A percentile compares a stretch with the other conserved stretches of the same genome.
These are phyloP conservation scores for Leptobrachium ailaonicum DNA, from an alignment of 2,113 vertebrate genomes.

Conservation along the genomic window DNA sequence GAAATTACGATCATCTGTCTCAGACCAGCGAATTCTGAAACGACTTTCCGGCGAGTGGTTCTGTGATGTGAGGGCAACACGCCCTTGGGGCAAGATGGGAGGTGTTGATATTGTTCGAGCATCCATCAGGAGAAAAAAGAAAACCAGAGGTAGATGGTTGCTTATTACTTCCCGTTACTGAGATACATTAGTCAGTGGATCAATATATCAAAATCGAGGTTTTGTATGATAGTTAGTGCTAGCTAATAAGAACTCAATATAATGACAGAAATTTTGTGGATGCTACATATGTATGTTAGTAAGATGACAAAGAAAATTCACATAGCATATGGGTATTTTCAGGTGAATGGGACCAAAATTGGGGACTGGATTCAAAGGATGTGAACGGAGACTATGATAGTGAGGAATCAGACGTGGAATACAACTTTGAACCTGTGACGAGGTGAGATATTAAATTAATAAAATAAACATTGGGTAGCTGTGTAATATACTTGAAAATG, in stretches of 20 bases:
- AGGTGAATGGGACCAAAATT: conserved; percentile 31
- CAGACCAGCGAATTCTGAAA: conserved; percentile 72
- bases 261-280: no score
- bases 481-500: no score
- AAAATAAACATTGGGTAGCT: not conserved
- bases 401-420: conserved; percentile 10
- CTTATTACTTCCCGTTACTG: not conserved
- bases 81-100: conserved; percentile 67
- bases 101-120: conserved; percentile 82
- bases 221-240: no score
- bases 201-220: not conserved
- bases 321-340: not conserved
- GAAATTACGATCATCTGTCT: conserved; percentile 72
- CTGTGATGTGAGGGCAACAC: conserved; percentile 73
- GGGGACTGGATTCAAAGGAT: conserved; percentile 19
- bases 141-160: conserved; percentile 68
- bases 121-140: conserved; percentile 82
- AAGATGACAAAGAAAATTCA: not conserved
- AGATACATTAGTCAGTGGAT: not conserved
- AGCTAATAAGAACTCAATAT: no score
- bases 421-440: not conserved
- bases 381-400: conserved; percentile 22
- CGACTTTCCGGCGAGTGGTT: conserved; percentile 87
- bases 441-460: conserved; percentile 1
- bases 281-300: no score